Evolutionary conservation across 2,888 invertebrate genomes (phyloP).

Genomic region (Sarcophaga subvicina): DNA sequence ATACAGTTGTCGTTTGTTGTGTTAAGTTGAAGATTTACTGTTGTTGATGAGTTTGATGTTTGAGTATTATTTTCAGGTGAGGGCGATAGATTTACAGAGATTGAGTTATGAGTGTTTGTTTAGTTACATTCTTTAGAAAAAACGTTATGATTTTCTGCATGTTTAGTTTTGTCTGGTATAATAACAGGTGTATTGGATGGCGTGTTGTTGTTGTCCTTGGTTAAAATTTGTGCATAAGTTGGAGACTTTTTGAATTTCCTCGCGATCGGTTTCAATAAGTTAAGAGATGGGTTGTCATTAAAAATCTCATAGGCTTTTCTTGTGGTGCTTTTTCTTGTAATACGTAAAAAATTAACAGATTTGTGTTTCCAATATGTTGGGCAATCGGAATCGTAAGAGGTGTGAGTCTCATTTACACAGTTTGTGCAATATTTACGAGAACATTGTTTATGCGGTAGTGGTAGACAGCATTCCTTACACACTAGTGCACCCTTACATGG

Average conservation of each 20-base stretch:
- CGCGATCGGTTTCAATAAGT: not conserved
- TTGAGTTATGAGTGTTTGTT: not conserved
- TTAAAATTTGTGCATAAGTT: constrained; percentile 19
- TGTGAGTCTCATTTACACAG: constrained; percentile 16
- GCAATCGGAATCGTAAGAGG: constrained; percentile 12
- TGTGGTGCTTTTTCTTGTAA: constrained; percentile 1
- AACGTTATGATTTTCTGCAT: not conserved
- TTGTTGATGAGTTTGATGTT: not conserved
- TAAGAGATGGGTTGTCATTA: constrained; percentile 20
- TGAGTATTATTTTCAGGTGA: constrained; percentile 8
- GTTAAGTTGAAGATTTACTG: too few relatives aligned
- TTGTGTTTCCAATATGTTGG: constrained; percentile 5
- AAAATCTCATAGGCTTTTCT: constrained; percentile 9
- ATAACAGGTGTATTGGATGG: not conserved
- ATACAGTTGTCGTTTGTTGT: constrained; percentile 17
- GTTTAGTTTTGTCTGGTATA: constrained; percentile 3
- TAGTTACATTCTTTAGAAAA: not conserved
- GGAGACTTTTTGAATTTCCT: not conserved
- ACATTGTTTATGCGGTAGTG: constrained; percentile 31
- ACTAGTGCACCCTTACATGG: constrained; percentile 11
- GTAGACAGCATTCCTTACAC: constrained; percentile 21
- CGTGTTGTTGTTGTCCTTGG: not conserved
- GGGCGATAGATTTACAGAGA: not conserved
- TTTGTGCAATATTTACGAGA: not conserved
- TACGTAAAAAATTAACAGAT: not conserved